A percentile compares a stretch with the other conserved stretches of the same genome.
Evolutionary conservation across 2,888 invertebrate genomes (phyloP).

Genomic region (Melieria picta): DNA sequence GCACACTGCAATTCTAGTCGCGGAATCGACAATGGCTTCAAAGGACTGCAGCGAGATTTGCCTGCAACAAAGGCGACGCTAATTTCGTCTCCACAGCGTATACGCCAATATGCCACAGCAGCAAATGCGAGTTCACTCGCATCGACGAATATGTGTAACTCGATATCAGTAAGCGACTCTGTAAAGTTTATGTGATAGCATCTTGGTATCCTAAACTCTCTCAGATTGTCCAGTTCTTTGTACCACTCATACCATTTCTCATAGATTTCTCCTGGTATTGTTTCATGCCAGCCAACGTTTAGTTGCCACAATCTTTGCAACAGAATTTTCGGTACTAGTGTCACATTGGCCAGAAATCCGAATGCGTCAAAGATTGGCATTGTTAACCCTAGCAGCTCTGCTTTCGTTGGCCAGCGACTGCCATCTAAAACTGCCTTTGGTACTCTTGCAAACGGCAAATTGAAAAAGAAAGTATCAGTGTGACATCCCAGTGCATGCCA

Average conservation of each 20-base stretch:
- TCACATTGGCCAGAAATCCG: slow-evolving; percentile 23
- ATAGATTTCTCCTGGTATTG: slow-evolving; percentile 14
- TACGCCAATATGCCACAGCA: slow-evolving; percentile 34
- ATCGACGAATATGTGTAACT: slow-evolving; percentile 26
- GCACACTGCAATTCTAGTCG: slow-evolving; percentile 33
- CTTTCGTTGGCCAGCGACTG: slow-evolving; percentile 29
- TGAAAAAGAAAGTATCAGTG: slow-evolving; percentile 29
- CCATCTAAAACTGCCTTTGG: slow-evolving; percentile 21
- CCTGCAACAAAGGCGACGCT: slow-evolving; percentile 29
- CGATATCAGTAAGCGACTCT: slow-evolving; percentile 10
- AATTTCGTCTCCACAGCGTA: slow-evolving; percentile 13
- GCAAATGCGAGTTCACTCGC: slow-evolving; percentile 29
- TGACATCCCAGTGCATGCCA: slow-evolving; percentile 28
- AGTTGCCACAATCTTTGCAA: slow-evolving; percentile 11
- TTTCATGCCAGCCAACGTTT: slow-evolving; percentile 19
- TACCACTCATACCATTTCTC: slow-evolving; percentile 17
- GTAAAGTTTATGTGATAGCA: slow-evolving; percentile 16
- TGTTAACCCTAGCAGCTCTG: slow-evolving; percentile 21
- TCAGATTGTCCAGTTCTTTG: slow-evolving; percentile 10
- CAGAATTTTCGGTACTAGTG: slow-evolving; percentile 15
- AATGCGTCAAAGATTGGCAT: slow-evolving; percentile 34
- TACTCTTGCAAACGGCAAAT: slow-evolving; percentile 33
- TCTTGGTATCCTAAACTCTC: slow-evolving; percentile 16
- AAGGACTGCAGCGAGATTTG: slow-evolving; percentile 33
- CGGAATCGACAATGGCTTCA: slow-evolving; percentile 33